Base-by-base conservation (phyloP, 1,140 invertebrate species). In the Cepaea nemoralis region DNA sequence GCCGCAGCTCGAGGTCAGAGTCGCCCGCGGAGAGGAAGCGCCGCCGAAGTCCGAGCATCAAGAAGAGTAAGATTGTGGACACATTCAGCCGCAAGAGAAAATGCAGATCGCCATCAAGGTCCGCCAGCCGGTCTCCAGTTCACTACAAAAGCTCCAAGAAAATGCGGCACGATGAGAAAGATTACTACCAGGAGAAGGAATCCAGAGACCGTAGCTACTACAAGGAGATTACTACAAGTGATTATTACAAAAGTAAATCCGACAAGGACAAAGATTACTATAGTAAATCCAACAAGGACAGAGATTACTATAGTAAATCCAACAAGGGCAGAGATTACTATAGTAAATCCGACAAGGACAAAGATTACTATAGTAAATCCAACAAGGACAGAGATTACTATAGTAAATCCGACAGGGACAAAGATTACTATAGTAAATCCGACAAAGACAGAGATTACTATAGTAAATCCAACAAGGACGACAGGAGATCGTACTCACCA, bases 401-500 rank as follows among this genome's bases (percentile, higher is more conserved):
- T 31, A 85, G n/a, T n/a, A n/a, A n/a, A n/a, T n/a, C n/a, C n/a
- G n/a, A n/a, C n/a, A n/a, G n/a, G n/a, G n/a, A n/a, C n/a, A n/a
- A n/a, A n/a, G n/a, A n/a, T n/a, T n/a, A n/a, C n/a, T n/a, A n/a
- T n/a, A n/a, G n/a, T n/a, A n/a, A n/a, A n/a, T n/a, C n/a, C n/a
- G n/a, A n/a, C n/a, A n/a, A n/a, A n/a, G n/a, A n/a, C n/a, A n/a
- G n/a, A n/a, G n/a, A n/a, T n/a, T n/a, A n/a, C n/a, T n/a, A n/a
- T n/a, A n/a, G n/a, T n/a, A n/a, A n/a, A n/a, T n/a, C n/a, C n/a
- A n/a, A n/a, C n/a, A n/a, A n/a, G n/a, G n/a, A 85, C 55, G 85
- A 87, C 19, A 86, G 85, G 37, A 85, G 85, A 8, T 83, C 83
- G 5, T 86, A 89, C 82, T 71, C 83, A 39, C 85, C 87, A 69